Base-by-base conservation (phyloP, 2,888 invertebrate species). In the Nemoura dubitans region DNA sequence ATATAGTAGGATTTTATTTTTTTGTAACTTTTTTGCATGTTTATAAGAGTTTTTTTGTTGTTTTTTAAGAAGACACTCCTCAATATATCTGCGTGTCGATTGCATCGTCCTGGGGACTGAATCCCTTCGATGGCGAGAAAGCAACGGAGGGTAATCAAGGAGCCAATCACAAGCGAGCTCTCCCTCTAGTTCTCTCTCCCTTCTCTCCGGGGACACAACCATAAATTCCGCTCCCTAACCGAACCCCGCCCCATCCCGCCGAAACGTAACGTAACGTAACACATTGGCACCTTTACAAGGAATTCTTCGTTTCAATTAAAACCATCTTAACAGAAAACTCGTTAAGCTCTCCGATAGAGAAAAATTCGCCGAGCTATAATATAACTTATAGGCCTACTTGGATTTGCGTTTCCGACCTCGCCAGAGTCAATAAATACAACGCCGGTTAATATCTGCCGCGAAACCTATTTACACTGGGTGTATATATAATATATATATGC, bases 1-100 rank as follows among this genome's bases (percentile, higher is more conserved):
- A 88, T 87, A 87, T 87, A 87, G 85, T 86, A 87, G 84, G 81
- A 85, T 36, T 87, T 88, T 87, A 86, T 87, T 87, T 87, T 87
- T 87, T 87, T 87, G 85, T 85, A 42, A 84, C 77, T 84, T 87
- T 87, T 88, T 83, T 87, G 83, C 83, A 76, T 87, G 80, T 86
- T 87, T 87, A 87, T 85, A 87, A 86, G 86, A 87, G 87, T 87
- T 81, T 78, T 78, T 59, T 59, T 59, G 14, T 59, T 59, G 59
- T 59, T 59, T 59, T 21, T 42, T 59, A 76, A 84, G 84, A 84
- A 84, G 59, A 84, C 84, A 84, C 84, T 59, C 84, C 59, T 28
- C 59, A 59, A 59, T 59, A 59, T 59, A 59, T 59, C 59, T 59
- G 59, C 59, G 59, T 59, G 59, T 59, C 59, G 59, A 59, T 59